Evolutionary conservation across 2,888 invertebrate species (phyloP).

Genomic region (Cerceris ruficornis): DNA sequence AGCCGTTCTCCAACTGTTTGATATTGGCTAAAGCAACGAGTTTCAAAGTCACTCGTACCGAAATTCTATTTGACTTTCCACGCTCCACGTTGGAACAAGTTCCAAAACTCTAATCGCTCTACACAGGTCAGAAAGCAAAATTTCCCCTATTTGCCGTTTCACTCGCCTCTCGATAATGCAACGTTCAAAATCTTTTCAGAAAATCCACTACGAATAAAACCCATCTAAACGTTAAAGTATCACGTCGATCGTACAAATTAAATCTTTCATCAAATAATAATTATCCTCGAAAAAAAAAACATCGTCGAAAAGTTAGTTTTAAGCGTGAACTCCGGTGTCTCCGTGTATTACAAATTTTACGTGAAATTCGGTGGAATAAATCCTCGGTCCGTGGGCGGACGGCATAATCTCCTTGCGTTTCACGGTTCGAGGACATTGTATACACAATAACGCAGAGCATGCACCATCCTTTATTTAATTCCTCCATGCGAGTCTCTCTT

Average conservation of each 20-base stretch:
- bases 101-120: slow-evolving; percentile 14
- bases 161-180: slow-evolving; percentile 1
- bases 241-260: not conserved
- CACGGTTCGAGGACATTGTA: slow-evolving; percentile 32
- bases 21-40: slow-evolving; percentile 1
- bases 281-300: not conserved
- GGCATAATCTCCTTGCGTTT: slow-evolving; percentile 52
- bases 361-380: slow-evolving; percentile 42
- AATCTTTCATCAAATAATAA: not conserved
- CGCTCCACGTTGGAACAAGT: slow-evolving; percentile 19
- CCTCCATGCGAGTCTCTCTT: slow-evolving; percentile 26
- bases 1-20: slow-evolving; percentile 12
- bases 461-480: slow-evolving; percentile 58
- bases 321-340: not conserved
- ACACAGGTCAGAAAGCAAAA: slow-evolving; percentile 3
- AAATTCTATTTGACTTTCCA: slow-evolving; percentile 28
- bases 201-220: no score
- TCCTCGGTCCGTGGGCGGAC: slow-evolving; percentile 22
- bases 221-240: no score
- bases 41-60: slow-evolving; percentile 23
- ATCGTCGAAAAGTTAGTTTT: no score
- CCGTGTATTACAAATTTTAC: slow-evolving; percentile 17
- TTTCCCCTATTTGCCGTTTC: slow-evolving; percentile 18
- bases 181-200: no score
- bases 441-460: slow-evolving; percentile 39